Evolutionary conservation across 2,888 invertebrate genomes (phyloP), one percentile per base, ranked within the genome.

Genomic region (Heteropelma amictum): DNA sequence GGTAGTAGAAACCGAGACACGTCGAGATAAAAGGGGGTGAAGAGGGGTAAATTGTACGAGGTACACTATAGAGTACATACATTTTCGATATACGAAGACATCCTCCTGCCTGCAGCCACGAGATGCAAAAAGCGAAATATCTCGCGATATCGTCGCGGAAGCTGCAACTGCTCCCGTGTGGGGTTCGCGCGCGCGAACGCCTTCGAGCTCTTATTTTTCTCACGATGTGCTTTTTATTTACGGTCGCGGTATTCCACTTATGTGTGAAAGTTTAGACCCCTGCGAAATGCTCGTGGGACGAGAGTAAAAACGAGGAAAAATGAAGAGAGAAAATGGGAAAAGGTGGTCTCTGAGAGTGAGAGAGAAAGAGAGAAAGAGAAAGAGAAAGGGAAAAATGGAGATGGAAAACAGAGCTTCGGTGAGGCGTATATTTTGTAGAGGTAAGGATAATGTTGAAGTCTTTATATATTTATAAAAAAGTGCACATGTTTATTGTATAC

Each of bases 211-310:
- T 77, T 72, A 30, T 42, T 33, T 23, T 53, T 19, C n/a, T 60
- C 70, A n/a, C n/a, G n/a, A n/a, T n/a, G n/a, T n/a, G 72, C 77
- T 76, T 80, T 79, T 82, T 84, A 84, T 83, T 83, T 81, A 80
- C 78, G 78, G 77, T 72, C 61, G 42, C 71, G 71, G 51, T 64
- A 75, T 68, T 79, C 75, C 77, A 80, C 80, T 84, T 82, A 81
- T 77, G 79, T 80, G 79, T n/a, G 76, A 81, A 83, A 83, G 81
- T 85, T 83, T 81, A 81, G 42, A 71, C 61, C 40, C 73, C 56
- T 60, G 79, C 61, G 77, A 61, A 30, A 35, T 33, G 38, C 33
- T 56, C 45, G 38, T 19, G 33, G 28, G 51, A 56, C 12, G 63
- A 14, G 56, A 73, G 64, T 60, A 10, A 42, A 33, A 54, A 19